These are phyloP conservation scores for Cotesia vestalis DNA, from an alignment of 1,140 invertebrate species.

Conservation along the genomic window DNA sequence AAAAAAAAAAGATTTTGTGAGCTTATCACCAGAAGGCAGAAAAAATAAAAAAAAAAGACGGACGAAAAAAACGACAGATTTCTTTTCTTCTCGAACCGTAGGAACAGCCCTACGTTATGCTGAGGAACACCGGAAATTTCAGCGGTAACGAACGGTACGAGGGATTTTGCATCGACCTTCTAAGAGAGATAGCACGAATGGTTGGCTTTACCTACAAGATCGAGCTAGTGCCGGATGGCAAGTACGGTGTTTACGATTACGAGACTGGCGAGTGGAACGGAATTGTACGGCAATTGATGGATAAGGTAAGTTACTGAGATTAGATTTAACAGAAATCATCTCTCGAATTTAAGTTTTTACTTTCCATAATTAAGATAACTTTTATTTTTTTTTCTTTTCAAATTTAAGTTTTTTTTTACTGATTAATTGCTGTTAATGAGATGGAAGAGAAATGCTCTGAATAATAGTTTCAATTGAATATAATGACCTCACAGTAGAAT, in stretches of 20 bases:
- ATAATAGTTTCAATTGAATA: too few species aligned
- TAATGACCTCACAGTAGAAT: too few species aligned
- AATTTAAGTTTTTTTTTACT: too few species aligned
- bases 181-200: conserved; percentile 75
- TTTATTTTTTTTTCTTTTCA: too few species aligned
- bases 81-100: conserved; percentile 64
- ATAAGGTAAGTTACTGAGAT: conserved; percentile 66
- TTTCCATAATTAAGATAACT: too few species aligned
- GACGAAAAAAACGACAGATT: conserved; percentile 41
- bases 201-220: conserved; percentile 83
- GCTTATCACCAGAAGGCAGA: neutral
- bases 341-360: too few species aligned
- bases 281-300: conserved; percentile 82
- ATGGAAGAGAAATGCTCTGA: too few species aligned
- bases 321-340: too few species aligned
- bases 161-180: conserved; percentile 88
- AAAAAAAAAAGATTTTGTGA: neutral
- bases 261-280: conserved; percentile 83
- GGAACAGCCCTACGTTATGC: conserved; percentile 85
- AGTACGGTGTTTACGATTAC: conserved; percentile 79
- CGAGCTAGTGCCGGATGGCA: conserved; percentile 77
- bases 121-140: conserved; percentile 68
- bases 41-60: conserved; percentile 22
- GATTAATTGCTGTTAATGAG: too few species aligned
- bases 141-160: conserved; percentile 79